phyloP scores from a whole-genome alignment of 1,140 invertebrate species.

The Protaetia brevitarsis region DNA sequence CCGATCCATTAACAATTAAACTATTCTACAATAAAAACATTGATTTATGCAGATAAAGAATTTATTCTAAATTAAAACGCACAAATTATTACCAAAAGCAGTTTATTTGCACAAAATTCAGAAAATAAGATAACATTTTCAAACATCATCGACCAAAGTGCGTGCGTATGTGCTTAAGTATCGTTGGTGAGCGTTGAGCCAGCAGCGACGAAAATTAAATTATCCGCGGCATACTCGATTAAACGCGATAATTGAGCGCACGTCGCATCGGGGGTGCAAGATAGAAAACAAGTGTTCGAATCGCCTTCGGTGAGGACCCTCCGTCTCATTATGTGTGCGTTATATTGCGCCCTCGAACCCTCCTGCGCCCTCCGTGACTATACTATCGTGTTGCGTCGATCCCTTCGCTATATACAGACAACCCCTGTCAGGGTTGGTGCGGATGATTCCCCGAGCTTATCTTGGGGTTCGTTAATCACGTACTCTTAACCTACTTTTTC shows the following conservation, averaged over 20 bases:
- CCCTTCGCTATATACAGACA: neutral
- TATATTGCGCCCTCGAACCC: neutral
- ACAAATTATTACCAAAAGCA: no score
- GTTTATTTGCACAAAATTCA: no score
- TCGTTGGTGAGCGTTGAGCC: no score
- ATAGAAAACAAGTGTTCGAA: neutral
- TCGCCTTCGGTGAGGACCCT: neutral
- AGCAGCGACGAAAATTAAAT: neutral
- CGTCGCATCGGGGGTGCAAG: neutral
- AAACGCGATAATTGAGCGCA: neutral
- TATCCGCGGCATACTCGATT: neutral
- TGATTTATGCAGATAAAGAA: no score
- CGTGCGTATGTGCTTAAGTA: no score
- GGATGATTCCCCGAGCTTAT: neutral
- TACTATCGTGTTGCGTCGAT: neutral
- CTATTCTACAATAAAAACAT: no score
- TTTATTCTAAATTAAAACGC: no score
- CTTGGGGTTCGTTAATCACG: neutral
- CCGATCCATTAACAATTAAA: no score
- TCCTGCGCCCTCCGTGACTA: neutral
- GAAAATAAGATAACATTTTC: no score
- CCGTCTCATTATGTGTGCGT: neutral
- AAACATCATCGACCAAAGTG: no score
- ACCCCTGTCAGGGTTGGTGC: neutral
- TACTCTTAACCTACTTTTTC: neutral